Base-by-base conservation (phyloP, 2,888 invertebrate genomes). In the Trissoscelio sp. region DNA sequence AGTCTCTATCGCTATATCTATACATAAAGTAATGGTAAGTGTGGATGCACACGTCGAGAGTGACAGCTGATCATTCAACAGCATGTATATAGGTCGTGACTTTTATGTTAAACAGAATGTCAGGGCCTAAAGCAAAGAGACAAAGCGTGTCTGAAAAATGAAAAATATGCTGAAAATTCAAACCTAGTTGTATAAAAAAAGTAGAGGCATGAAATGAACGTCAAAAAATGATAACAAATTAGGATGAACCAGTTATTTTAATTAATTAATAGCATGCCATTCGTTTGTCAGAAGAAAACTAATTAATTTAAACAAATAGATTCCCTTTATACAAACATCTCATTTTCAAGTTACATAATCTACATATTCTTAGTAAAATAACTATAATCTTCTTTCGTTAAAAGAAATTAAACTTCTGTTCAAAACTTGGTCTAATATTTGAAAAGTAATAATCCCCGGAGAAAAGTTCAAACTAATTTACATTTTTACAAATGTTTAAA, bases 31-130 rank as follows among this genome's bases (percentile, higher is more conserved):
- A 73, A 62, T 44, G 62, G 24, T 62, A 62, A 55, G 62, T 73
- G 34, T 62, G 31, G 14, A 62, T 62, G 62, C 73, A 44, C 62
- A 55, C 53, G 62, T 73, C 55, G 55, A 53, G 53, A 62, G 53
- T 73, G 62, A 62, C 62, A 53, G 64, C 64, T 74, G 64, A 74
- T 74, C 64, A 74, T 74, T 74, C 64, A 62, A 44, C 34, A 28
- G 18, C 16, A 12, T 64, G 57, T 37, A 74, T 64, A 74, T 66
- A 64, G 74, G 64, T 64, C 74, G 64, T 74, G 64, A 74, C 74
- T 44, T 73, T 64, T 64, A 73, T 73, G 73, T 55, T 73, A 73
- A 64, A 73, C 74, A 74, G 64, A 74, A 74, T 57, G 64, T 74
- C 74, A 64, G 57, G 20, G 34, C 46, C 37, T 55, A 46, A 74